Conservation (phyloP, 1,140 invertebrate species). For the Eumeta japonica region DNA sequence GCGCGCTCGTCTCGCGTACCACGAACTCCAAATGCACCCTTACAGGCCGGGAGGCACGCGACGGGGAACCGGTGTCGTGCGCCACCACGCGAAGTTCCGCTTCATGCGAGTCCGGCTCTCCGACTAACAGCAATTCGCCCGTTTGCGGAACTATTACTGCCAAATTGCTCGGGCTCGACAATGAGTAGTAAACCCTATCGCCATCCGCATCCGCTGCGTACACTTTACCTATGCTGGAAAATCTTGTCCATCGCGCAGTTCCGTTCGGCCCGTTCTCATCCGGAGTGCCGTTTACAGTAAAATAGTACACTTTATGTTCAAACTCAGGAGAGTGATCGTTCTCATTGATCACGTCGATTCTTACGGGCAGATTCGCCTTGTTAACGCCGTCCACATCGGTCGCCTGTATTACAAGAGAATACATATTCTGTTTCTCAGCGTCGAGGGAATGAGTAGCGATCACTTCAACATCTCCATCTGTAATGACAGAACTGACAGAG, state of each 20-base stretch:
- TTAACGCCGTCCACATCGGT: conserved; percentile 72
- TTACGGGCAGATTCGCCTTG: conserved; percentile 70
- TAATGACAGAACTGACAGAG: conserved; percentile 62
- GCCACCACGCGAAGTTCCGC: conserved; percentile 72
- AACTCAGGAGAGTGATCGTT: conserved; percentile 91
- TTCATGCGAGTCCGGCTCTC: conserved; percentile 70
- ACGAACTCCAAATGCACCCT: conserved; percentile 75
- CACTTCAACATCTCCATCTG: conserved; percentile 64
- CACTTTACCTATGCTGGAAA: conserved; percentile 78
- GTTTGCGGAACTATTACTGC: conserved; percentile 89
- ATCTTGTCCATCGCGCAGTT: conserved; percentile 68
- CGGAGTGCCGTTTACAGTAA: conserved; percentile 66
- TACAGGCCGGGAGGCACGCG: conserved; percentile 67
- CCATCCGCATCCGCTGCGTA: conserved; percentile 82
- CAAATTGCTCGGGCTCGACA: conserved; percentile 74
- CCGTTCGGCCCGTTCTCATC: conserved; percentile 51
- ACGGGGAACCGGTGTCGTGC: conserved; percentile 76
- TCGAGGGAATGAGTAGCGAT: conserved; percentile 73
- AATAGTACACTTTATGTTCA: conserved; percentile 73
- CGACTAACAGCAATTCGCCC: conserved; percentile 79
- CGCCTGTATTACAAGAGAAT: conserved; percentile 73
- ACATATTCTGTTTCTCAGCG: conserved; percentile 66
- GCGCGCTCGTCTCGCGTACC: conserved; percentile 59
- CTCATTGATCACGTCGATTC: conserved; percentile 75
- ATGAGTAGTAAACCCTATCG: conserved; percentile 80